Base-by-base conservation (phyloP, 2,113 vertebrate genomes). In the Axis porcinus region DNA sequence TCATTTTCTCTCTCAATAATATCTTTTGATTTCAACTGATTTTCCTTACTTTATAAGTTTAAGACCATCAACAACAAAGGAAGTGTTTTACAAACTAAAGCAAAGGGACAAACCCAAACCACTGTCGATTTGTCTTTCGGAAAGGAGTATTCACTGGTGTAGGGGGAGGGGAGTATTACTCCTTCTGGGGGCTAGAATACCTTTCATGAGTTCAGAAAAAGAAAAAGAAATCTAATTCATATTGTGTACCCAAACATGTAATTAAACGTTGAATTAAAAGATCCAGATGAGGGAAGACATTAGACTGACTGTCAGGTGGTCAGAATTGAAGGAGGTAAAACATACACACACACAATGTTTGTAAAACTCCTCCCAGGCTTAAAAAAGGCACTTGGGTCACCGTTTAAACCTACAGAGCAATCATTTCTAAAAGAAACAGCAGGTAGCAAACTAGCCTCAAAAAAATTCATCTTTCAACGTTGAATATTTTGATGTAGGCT, bases 231-330 rank as follows among this genome's bases (percentile, higher is more conserved):
- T 52, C 58, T 82, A 89, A 94, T 82, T 97, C 64, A 96, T 60
- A 94, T 33, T 74, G 84, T 79, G 40, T 19, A 96, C 86, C 50
- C 87, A 98, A 95, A 91, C 13, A 93, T 33, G 86, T 89, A 94
- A 93, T 96, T 91, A 97, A 96, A 96, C 90, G 74, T 57, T 95
- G 82, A 96, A 96, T 87, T 91, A 95, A 97, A 97, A 55, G 43
- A 89, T 94, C 55, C 79, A 82, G 43, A 94, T 36, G 43, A 93
- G 40, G 30, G 43, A 81, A 93, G 83, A 85, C 94, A 95, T 96
- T 43, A 91, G 54, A 87, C 83, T 58, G 27, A 58, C 47, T 78
- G 45, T 81, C 30, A 78, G 47, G 40, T 30, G 30, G 40, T 93
- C 83, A 43, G 60, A 89, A 50, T 4, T 79, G 60, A 86, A 87